Evolutionary conservation across 2,113 vertebrate species (phyloP), one percentile per base, ranked within the genome.

Genomic region (Mola mola): DNA sequence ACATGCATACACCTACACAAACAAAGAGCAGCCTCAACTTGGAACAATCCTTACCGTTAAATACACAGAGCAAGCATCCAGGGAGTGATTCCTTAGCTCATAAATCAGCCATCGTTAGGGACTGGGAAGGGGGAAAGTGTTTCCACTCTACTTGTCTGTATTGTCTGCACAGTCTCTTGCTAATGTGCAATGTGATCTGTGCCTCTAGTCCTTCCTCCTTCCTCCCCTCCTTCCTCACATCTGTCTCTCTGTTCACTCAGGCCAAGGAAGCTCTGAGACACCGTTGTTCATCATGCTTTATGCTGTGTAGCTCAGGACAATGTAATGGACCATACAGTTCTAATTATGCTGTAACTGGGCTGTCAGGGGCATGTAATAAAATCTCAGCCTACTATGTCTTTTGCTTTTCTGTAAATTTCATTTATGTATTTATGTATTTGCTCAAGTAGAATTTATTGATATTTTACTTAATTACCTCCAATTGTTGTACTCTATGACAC

Each of bases 161-260:
- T 50, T n/a, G n/a, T 26, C 25, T 15, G 41, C 44, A 58, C 71
- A 57, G n/a, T n/a, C n/a, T n/a, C n/a, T n/a, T n/a, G n/a, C n/a
- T n/a, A n/a, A n/a, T n/a, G n/a, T 66, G 76, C 20, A 62, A 75
- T 26, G 17, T 49, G 66, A 84, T 64, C 63, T 8, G 0, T 19
- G 24, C 57, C 52, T 66, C 38, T 26, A 3, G 31, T 57, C 51
- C 51, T 37, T 49, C 55, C 44, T 67, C 47, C 34, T 15, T 48
- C 31, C 58, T 34, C 17, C 59, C 13, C 22, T 48, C 31, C 33
- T 4, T 44, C 42, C 19, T 38, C 22, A 5, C 48, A 22, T 46
- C 46, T 15, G 2, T 66, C 25, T 60, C 38, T 57, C 8, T 19
- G 26, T 33, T 56, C 49, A 51, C 55, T 29, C 37, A 33, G 67